Percentiles rank a stretch among this genome's conserved stretches.
phyloP scores from a whole-genome alignment of 2,888 invertebrate species.

The Scaptodrosophila latifasciaeformis region DNA sequence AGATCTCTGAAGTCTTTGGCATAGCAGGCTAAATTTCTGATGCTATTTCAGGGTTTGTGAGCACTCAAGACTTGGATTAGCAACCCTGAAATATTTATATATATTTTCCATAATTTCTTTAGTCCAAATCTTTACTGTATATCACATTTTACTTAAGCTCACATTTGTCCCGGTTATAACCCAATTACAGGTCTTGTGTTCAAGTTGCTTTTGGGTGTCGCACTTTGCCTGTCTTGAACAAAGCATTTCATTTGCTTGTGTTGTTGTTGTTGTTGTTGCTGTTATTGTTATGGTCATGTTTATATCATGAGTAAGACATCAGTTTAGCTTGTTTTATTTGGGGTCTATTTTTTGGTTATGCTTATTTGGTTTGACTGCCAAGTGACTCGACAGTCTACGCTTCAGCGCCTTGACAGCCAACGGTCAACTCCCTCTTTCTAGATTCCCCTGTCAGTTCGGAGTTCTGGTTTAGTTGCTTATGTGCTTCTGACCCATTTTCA shows the following conservation, averaged over 20 bases:
- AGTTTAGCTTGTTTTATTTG: too few species aligned
- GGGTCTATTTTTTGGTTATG: too few species aligned
- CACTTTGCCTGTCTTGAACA: slow-evolving; percentile 8
- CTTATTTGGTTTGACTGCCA: too few species aligned
- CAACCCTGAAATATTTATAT: not conserved
- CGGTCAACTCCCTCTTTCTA: too few species aligned
- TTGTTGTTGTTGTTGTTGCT: not conserved
- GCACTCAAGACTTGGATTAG: slow-evolving; percentile 6
- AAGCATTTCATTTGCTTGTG: too few species aligned
- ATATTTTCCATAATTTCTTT: too few species aligned
- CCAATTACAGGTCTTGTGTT: slow-evolving; percentile 53
- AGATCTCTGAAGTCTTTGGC: too few species aligned
- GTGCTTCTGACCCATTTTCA: slow-evolving; percentile 49
- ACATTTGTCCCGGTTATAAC: slow-evolving; percentile 61
- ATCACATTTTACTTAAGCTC: too few species aligned
- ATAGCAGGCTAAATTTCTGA: too few species aligned
- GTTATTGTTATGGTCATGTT: not conserved
- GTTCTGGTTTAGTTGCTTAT: slow-evolving; percentile 51
- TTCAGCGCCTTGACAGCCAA: slow-evolving; percentile 8
- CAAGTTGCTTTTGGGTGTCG: slow-evolving; percentile 54
- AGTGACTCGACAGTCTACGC: not conserved
- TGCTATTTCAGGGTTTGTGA: slow-evolving; percentile 23
- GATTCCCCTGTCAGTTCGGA: slow-evolving; percentile 1
- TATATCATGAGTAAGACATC: too few species aligned
- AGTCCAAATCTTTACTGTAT: slow-evolving; percentile 2